Conservation (phyloP, 2,113 vertebrate genomes). For the Muntiacus reevesi region DNA sequence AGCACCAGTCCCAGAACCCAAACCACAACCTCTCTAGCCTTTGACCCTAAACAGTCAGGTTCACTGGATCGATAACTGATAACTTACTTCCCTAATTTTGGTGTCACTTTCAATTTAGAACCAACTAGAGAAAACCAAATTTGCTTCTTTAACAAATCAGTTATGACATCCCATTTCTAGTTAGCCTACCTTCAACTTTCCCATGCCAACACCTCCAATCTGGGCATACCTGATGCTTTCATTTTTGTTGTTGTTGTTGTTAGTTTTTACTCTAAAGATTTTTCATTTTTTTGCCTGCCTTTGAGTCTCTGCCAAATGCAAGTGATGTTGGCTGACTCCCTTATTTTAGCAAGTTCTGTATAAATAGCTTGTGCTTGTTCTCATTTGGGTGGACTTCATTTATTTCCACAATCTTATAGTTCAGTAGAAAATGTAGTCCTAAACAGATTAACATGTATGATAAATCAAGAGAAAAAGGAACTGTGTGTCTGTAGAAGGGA, state of each 20-base stretch:
- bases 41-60: neutral
- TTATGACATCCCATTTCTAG: neutral
- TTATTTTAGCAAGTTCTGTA: neutral
- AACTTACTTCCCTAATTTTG: neutral
- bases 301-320: neutral
- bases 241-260: neutral
- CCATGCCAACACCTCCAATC: rapidly evolving
- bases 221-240: neutral
- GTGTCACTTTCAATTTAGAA: neutral
- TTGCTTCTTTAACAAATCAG: neutral
- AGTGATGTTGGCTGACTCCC: neutral
- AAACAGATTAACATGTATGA: neutral
- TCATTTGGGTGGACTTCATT: neutral
- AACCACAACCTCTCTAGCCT: neutral
- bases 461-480: neutral
- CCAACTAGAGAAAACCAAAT: neutral
- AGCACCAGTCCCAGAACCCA: neutral
- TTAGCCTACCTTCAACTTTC: neutral
- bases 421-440: neutral
- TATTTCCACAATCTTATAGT: neutral
- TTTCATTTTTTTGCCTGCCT: neutral
- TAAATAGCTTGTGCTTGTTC: neutral
- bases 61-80: neutral
- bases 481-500: neutral
- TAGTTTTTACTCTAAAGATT: neutral